phyloP scores from a whole-genome alignment of 2,113 vertebrate species.

The Scalopus aquaticus region DNA sequence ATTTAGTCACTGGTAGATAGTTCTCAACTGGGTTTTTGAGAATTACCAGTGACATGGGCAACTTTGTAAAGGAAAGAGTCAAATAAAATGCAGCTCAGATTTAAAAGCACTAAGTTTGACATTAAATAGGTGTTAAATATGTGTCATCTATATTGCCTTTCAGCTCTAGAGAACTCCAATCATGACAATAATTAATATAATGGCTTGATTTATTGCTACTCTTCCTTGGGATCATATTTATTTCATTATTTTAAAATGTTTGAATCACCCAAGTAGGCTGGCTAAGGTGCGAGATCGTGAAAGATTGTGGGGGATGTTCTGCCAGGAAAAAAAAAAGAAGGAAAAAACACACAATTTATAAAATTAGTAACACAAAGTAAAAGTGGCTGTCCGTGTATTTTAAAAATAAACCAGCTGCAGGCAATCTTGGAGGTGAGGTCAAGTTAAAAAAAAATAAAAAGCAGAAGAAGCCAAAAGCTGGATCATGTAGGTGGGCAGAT shows the following conservation, averaged over 20 bases:
- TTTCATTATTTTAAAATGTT: constrained; percentile 78
- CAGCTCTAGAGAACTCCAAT: constrained; percentile 60
- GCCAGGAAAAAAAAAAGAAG: constrained; percentile 66
- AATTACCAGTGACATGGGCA: constrained; percentile 14
- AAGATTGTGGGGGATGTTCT: constrained; percentile 57
- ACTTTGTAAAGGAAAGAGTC: constrained; percentile 58
- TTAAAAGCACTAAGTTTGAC: constrained; percentile 62
- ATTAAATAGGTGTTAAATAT: constrained; percentile 80
- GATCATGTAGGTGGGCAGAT: not conserved
- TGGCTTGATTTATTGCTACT: constrained; percentile 47
- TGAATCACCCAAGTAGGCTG: constrained; percentile 71
- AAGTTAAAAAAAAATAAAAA: not conserved
- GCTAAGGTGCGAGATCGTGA: constrained; percentile 76
- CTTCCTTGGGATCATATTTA: constrained; percentile 53
- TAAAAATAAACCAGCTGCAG: constrained; percentile 66
- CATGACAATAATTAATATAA: constrained; percentile 63
- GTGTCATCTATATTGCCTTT: constrained; percentile 71
- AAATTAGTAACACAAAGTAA: constrained; percentile 78
- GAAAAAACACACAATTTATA: constrained; percentile 61
- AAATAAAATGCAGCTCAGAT: constrained; percentile 67
- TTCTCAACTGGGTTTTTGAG: constrained; percentile 70
- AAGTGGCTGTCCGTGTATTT: constrained; percentile 52
- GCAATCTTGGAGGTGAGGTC: constrained; percentile 55
- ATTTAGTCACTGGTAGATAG: constrained; percentile 69
- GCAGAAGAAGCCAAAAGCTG: not conserved